Evolutionary conservation across 2,113 vertebrate species (phyloP).

Genomic region (Casuarius casuarius): DNA sequence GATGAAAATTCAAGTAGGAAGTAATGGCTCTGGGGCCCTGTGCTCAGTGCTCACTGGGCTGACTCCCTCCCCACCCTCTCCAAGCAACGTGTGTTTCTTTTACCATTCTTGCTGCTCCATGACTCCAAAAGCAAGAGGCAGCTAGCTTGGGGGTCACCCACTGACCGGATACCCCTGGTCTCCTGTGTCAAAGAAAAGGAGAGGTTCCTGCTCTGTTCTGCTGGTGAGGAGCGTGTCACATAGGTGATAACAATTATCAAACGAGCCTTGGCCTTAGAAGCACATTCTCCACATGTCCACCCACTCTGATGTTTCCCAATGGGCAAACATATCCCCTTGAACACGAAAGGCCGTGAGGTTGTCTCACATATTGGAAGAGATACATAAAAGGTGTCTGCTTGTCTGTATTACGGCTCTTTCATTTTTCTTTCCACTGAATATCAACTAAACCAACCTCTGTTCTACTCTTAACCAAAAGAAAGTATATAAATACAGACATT

Average conservation of each 20-base stretch:
- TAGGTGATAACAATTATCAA: not conserved
- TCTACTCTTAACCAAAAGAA: not conserved
- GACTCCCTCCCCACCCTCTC: not conserved
- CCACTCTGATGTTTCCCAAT: not conserved
- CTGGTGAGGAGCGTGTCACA: not conserved
- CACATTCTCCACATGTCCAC: too few species aligned
- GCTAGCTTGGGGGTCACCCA: not conserved
- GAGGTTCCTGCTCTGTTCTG: not conserved
- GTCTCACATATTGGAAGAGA: not conserved
- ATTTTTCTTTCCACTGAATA: not conserved
- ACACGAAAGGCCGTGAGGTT: not conserved
- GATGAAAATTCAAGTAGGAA: not conserved
- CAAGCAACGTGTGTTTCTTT: not conserved
- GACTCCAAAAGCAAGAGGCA: not conserved
- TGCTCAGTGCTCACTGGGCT: not conserved
- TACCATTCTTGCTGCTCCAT: not conserved
- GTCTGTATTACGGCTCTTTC: not conserved
- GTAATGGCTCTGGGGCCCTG: not conserved
- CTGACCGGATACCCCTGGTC: accelerated
- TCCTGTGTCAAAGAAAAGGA: not conserved
- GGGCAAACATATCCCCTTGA: not conserved
- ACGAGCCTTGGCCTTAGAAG: not conserved
- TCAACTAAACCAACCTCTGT: not conserved
- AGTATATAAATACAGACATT: not conserved
- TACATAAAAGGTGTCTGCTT: not conserved